Conservation (phyloP, 2,797 vertebrate genomes). For the Enteromius trimaculatus region DNA sequence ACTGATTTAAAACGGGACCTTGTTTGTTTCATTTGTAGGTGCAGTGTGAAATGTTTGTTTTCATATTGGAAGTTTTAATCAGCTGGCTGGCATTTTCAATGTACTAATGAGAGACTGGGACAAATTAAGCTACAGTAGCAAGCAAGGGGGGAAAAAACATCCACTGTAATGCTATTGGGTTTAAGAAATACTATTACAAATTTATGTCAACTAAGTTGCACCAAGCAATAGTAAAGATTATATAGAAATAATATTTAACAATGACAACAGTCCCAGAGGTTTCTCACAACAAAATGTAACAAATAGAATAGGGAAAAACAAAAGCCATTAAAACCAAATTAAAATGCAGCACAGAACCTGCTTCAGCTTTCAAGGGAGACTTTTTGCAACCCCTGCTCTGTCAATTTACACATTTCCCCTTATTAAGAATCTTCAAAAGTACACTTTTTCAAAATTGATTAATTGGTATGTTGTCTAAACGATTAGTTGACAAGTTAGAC, state of each 20-base stretch:
- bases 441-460: neutral
- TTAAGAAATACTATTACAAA: conserved; percentile 35
- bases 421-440: neutral
- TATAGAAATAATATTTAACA: conserved; percentile 37
- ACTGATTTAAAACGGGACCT: conserved; percentile 42
- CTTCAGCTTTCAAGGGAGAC: conserved; percentile 53
- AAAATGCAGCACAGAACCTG: conserved; percentile 71
- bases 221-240: conserved; percentile 20
- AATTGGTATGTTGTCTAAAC: neutral
- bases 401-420: neutral
- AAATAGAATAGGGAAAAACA: neutral
- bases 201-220: conserved; percentile 24
- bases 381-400: neutral
- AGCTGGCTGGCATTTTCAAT: conserved; percentile 49
- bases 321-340: conserved; percentile 72
- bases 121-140: conserved; percentile 33
- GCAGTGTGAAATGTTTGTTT: conserved; percentile 54
- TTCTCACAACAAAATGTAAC: conserved; percentile 26
- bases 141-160: neutral
- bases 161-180: neutral
- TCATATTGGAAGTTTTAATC: conserved; percentile 44
- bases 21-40: conserved; percentile 3
- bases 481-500: conserved; percentile 6
- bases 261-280: conserved; percentile 45
- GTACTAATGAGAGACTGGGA: conserved; percentile 37